Evolutionary conservation across 2,113 vertebrate species (phyloP), one percentile per base, ranked within the genome.

Genomic region (Boulengeromyrus knoepffleri): DNA sequence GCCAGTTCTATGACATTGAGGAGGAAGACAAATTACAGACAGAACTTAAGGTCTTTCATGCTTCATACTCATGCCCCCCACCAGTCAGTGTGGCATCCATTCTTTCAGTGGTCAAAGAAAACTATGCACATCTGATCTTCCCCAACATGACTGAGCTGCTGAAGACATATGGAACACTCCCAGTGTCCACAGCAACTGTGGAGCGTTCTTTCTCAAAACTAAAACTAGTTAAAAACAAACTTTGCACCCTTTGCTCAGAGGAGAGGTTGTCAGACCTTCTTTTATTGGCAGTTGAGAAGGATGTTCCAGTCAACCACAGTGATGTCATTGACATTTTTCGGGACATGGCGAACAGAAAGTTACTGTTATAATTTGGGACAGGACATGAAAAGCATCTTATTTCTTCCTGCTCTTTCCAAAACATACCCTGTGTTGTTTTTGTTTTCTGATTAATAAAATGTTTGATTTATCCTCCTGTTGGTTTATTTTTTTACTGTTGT

Each of bases 221-320:
- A 31, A 36, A 36, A 1, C 31, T 36, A 36, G 31, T 36, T 36
- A 36, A 36, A 36, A 36, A 36, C 31, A 89, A 85, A 39, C 74
- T 83, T 89, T 8, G 70, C 88, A 53, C n/a, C 88, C 88, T 80
- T 83, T 89, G 89, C 70, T 80, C 15, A 89, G 89, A 89, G 77
- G 89, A 89, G 89, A 84, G 74, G 47, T 85, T 89, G 89, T 89
- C 50, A 56, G 89, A 89, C 2, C 89, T 85, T 89, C 89, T 89
- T 89, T 85, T 89, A 58, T 58, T 89, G 77, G 89, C 89, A 56
- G 80, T 85, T 89, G 89, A 89, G 80, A 89, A 85, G 52, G 77
- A 89, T 45, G 52, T 89, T 89, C 36, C 88, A 85, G 53, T 89
- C 77, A 89, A 24, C 31, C 49, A 36, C 52, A 89, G 15, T 85